Conservation (phyloP, 2,113 vertebrate genomes). For the Hyperopisus bebe region DNA sequence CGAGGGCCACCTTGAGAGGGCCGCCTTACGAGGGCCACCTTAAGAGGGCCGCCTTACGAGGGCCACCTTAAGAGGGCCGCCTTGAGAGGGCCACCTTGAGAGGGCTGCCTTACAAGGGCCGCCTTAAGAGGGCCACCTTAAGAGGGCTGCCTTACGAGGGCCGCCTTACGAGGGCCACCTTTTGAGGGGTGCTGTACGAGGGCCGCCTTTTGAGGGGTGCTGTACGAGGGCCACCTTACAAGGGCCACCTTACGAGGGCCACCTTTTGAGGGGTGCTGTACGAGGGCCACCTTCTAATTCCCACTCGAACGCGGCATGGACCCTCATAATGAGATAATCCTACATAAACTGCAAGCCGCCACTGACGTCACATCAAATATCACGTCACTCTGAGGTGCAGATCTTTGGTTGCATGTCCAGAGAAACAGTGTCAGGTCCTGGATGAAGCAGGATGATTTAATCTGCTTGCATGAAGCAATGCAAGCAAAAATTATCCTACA, state of each 20-base stretch:
- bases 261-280: not conserved
- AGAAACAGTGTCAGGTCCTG: conserved; percentile 22
- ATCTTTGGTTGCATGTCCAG: conserved; percentile 12
- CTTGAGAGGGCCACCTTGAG: too few relatives aligned
- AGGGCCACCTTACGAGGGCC: not conserved
- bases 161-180: too few relatives aligned
- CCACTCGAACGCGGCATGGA: conserved; percentile 46
- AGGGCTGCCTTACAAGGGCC: too few relatives aligned
- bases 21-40: too few relatives aligned
- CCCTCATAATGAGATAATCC: conserved; percentile 51
- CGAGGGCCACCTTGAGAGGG: too few relatives aligned
- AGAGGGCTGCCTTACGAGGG: too few relatives aligned
- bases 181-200: too few relatives aligned
- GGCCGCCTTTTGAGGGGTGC: too few relatives aligned
- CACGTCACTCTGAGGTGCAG: conserved; percentile 38
- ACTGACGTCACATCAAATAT: conserved; percentile 54
- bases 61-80: too few relatives aligned
- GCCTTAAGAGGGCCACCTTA: too few relatives aligned
- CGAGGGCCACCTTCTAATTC: not conserved
- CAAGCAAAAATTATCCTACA: not conserved
- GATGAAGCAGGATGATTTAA: conserved; percentile 15
- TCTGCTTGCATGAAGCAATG: not conserved
- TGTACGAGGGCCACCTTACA: too few relatives aligned
- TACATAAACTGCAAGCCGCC: conserved; percentile 45
- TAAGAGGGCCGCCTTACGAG: too few relatives aligned